A percentile compares a stretch with the other conserved stretches of the same genome.
These are phyloP conservation scores for Mastomys coucha DNA, from an alignment of 2,113 vertebrate genomes.

Conservation along the genomic window DNA sequence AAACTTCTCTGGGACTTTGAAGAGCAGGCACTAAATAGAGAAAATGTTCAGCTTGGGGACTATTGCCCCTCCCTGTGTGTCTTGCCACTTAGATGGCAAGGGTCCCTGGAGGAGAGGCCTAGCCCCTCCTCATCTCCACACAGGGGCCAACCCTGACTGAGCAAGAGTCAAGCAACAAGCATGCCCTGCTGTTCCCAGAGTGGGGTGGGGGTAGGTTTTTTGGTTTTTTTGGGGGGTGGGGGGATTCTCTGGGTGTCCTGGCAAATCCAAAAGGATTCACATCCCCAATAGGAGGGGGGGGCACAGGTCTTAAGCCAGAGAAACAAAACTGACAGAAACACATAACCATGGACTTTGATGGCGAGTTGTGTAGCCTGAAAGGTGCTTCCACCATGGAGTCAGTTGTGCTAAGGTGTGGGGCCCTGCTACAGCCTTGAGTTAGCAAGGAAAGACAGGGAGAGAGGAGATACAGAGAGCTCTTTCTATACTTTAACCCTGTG, in stretches of 20 bases:
- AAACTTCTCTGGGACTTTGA: not conserved
- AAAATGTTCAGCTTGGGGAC: not conserved
- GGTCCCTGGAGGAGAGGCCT: not conserved
- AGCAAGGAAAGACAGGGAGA: not conserved
- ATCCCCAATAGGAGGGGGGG: not conserved
- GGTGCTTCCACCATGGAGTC: not conserved
- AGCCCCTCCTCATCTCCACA: not conserved
- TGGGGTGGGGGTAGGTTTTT: too few species aligned
- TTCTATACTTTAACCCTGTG: not conserved
- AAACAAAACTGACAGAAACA: not conserved
- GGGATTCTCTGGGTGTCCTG: not conserved
- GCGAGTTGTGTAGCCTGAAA: not conserved
- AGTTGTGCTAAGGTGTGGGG: not conserved
- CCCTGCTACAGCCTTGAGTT: not conserved
- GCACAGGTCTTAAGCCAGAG: not conserved
- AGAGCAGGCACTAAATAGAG: not conserved
- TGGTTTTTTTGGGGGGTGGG: too few species aligned
- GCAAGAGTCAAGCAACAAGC: not conserved
- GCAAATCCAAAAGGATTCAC: not conserved
- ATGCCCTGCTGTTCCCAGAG: not conserved
- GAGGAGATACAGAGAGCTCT: not conserved
- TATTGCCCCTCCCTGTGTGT: not conserved
- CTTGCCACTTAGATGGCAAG: not conserved
- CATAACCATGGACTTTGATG: not conserved
- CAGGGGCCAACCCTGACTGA: not conserved